Conservation (phyloP, 1,140 invertebrate genomes). For the Diuraphis noxia region DNA sequence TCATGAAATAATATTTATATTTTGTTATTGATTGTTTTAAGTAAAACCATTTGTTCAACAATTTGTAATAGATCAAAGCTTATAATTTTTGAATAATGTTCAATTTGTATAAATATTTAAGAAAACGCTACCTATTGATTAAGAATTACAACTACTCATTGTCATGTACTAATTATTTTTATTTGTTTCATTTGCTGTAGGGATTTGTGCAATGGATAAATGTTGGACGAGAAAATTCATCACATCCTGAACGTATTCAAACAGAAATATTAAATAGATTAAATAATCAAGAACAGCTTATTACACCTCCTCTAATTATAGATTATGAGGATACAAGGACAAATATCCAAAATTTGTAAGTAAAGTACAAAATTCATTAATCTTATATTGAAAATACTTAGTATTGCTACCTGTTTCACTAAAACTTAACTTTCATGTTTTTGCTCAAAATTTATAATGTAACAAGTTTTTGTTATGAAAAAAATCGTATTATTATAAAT, state of each 20-base stretch:
- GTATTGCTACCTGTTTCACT: not conserved
- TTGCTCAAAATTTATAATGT: not conserved
- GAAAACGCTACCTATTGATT: not conserved
- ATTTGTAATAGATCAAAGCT: not conserved
- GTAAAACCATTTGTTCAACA: not conserved
- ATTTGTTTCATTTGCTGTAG: not conserved
- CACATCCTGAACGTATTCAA: conserved; percentile 32
- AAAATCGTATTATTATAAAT: no score
- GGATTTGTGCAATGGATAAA: conserved; percentile 41
- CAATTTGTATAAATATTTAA: not conserved
- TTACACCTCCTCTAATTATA: conserved; percentile 22
- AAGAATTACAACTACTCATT: not conserved
- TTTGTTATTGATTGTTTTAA: not conserved
- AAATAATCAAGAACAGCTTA: conserved; percentile 19
- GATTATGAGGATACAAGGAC: conserved; percentile 21
- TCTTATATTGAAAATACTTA: not conserved
- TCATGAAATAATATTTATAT: not conserved
- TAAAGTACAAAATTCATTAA: not conserved
- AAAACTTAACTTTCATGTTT: not conserved
- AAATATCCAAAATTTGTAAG: conserved; percentile 15
- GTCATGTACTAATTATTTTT: not conserved
- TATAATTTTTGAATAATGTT: not conserved
- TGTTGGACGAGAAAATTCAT: conserved; percentile 39
- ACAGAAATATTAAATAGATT: conserved; percentile 45
- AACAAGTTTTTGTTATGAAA: not conserved